These are phyloP conservation scores for Sebastiscus albofasciatus DNA, from an alignment of 2,797 vertebrate genomes.

Conservation along the genomic window DNA sequence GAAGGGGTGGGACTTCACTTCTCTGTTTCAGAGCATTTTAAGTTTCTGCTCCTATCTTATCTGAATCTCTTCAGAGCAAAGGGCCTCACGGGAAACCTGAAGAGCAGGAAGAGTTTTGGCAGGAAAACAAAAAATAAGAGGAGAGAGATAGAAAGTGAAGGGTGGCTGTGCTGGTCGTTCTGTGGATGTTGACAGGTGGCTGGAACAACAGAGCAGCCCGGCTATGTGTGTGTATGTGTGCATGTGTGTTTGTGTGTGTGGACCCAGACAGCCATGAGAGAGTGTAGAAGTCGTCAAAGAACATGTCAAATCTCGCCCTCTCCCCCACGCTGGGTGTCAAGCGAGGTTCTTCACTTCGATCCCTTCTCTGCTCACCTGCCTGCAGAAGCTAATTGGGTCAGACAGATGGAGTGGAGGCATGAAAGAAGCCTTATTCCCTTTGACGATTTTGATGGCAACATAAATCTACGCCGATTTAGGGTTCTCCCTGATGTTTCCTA, in stretches of 20 bases:
- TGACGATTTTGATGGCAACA: slow-evolving; percentile 53
- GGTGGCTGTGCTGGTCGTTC: slow-evolving; percentile 11
- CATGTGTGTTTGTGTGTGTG: not conserved
- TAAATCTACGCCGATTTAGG: slow-evolving; percentile 45
- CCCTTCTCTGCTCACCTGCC: slow-evolving; percentile 60
- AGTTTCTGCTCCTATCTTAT: slow-evolving; percentile 52
- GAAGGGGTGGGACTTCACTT: too few species aligned
- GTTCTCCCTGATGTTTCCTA: not conserved
- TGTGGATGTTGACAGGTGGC: slow-evolving; percentile 52
- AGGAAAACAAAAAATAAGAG: slow-evolving; percentile 33
- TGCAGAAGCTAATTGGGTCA: slow-evolving; percentile 72
- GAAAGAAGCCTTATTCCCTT: slow-evolving; percentile 56
- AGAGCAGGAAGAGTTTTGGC: slow-evolving; percentile 33
- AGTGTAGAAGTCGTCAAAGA: slow-evolving; percentile 42
- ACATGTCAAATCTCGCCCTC: slow-evolving; percentile 54
- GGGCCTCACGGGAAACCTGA: slow-evolving; percentile 28
- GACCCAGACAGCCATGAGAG: slow-evolving; percentile 30
- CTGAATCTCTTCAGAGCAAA: slow-evolving; percentile 48
- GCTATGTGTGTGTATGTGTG: not conserved
- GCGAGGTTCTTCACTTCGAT: slow-evolving; percentile 45
- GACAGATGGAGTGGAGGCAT: slow-evolving; percentile 66
- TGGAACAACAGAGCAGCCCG: slow-evolving; percentile 25
- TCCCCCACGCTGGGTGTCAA: slow-evolving; percentile 51
- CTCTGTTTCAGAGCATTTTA: slow-evolving; percentile 42
- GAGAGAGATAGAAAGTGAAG: slow-evolving; percentile 9